Conservation (phyloP, 1,140 invertebrate species). For the Zaprionus camerounensis region DNA sequence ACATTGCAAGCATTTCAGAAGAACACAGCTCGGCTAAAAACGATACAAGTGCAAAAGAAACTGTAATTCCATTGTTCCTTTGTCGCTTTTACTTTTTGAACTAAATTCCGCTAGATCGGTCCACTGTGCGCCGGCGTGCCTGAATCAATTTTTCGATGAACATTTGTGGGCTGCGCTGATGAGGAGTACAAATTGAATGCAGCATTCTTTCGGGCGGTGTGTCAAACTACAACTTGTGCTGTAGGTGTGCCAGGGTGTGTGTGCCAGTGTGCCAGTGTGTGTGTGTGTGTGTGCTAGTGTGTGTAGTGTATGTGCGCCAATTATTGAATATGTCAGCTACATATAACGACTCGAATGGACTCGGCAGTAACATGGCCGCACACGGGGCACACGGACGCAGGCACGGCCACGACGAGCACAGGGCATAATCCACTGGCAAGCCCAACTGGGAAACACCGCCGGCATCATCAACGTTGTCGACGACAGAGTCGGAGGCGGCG, state of each 20-base stretch:
- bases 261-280: neutral
- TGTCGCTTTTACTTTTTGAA: too few relatives aligned
- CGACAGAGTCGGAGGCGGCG: constrained; percentile 6
- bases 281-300: too few relatives aligned
- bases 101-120: too few relatives aligned
- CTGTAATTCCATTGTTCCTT: fast-evolving
- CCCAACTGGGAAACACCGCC: constrained; percentile 52
- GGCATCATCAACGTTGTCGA: constrained; percentile 33
- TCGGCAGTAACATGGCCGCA: constrained; percentile 6
- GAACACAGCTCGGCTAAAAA: too few relatives aligned
- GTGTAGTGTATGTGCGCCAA: constrained; percentile 33
- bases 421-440: constrained; percentile 51
- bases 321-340: constrained; percentile 73
- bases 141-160: constrained; percentile 67
- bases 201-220: constrained; percentile 64
- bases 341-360: constrained; percentile 40
- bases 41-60: too few relatives aligned
- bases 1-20: too few relatives aligned
- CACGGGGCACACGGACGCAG: constrained; percentile 2
- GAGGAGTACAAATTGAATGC: constrained; percentile 67
- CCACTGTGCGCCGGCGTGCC: neutral
- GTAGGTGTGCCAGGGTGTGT: constrained; percentile 4
- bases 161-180: constrained; percentile 60
- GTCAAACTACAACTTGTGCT: constrained; percentile 54
- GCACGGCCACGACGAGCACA: constrained; percentile 16